Conservation (phyloP, 35 echinoderm and acorn worm genomes). For the Lytechinus variegatus region DNA sequence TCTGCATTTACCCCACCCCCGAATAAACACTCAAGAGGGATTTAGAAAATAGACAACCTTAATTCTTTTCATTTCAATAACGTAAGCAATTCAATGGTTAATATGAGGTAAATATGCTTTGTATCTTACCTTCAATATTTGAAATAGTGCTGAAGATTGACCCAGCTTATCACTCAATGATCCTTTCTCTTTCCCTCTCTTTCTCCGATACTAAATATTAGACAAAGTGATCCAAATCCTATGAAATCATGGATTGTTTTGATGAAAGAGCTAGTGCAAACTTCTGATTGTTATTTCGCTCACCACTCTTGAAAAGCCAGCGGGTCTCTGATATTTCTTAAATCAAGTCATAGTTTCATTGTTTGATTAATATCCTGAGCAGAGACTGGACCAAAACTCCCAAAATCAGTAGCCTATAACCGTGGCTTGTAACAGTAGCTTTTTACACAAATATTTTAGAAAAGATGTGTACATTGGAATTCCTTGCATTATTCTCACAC, state of each 20-base stretch:
- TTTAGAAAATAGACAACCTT: neutral
- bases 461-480: neutral
- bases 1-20: neutral
- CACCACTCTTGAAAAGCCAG: neutral
- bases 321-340: neutral
- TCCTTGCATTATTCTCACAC: neutral
- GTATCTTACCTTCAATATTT: slow-evolving; percentile 12
- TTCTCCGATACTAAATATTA: neutral
- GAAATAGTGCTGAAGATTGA: neutral
- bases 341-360: neutral
- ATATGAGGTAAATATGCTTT: neutral
- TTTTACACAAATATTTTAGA: neutral
- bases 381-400: neutral
- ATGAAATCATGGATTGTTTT: neutral
- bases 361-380: neutral
- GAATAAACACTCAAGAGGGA: neutral
- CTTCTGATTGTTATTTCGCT: neutral
- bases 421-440: neutral
- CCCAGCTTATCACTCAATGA: neutral
- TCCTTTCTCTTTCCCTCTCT: neutral
- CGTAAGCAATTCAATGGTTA: neutral
- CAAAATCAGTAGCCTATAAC: neutral
- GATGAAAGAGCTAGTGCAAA: neutral
- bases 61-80: neutral
- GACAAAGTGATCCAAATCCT: neutral